Conservation (phyloP, 1,140 invertebrate species). For the Calosoma granatense region DNA sequence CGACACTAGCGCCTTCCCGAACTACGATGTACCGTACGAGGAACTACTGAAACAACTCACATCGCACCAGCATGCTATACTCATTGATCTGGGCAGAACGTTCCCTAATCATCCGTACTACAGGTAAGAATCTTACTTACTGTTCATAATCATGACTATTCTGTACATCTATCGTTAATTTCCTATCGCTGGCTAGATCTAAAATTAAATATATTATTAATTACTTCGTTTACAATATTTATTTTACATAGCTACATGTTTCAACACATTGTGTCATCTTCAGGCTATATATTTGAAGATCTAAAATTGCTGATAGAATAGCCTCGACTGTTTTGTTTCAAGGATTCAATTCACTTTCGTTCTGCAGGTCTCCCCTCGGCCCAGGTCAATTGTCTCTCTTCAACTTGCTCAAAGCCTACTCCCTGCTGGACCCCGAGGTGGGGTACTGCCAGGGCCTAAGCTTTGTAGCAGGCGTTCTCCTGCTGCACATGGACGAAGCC, state of each 20-base stretch:
- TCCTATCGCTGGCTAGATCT: too few relatives aligned
- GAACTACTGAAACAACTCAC: slow-evolving; percentile 77
- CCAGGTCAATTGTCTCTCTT: slow-evolving; percentile 87
- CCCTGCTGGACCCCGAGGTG: slow-evolving; percentile 84
- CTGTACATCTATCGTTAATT: too few relatives aligned
- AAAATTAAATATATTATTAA: too few relatives aligned
- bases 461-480: slow-evolving; percentile 85
- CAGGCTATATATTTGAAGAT: too few relatives aligned
- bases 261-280: too few relatives aligned
- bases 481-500: slow-evolving; percentile 87
- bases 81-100: slow-evolving; percentile 85
- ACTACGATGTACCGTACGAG: slow-evolving; percentile 70
- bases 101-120: slow-evolving; percentile 93
- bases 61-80: slow-evolving; percentile 89
- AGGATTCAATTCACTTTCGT: too few relatives aligned
- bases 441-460: slow-evolving; percentile 94
- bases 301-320: too few relatives aligned
- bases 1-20: slow-evolving; percentile 55
- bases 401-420: slow-evolving; percentile 93
- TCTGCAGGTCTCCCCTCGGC: slow-evolving; percentile 56
- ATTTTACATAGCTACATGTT: too few relatives aligned
- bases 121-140: too few relatives aligned
- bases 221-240: too few relatives aligned
- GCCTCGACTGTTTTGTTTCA: too few relatives aligned
- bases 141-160: too few relatives aligned